Evolutionary conservation across 1,140 invertebrate species (phyloP), one percentile per base, ranked within the genome.

Genomic region (Halictus rubicundus): DNA sequence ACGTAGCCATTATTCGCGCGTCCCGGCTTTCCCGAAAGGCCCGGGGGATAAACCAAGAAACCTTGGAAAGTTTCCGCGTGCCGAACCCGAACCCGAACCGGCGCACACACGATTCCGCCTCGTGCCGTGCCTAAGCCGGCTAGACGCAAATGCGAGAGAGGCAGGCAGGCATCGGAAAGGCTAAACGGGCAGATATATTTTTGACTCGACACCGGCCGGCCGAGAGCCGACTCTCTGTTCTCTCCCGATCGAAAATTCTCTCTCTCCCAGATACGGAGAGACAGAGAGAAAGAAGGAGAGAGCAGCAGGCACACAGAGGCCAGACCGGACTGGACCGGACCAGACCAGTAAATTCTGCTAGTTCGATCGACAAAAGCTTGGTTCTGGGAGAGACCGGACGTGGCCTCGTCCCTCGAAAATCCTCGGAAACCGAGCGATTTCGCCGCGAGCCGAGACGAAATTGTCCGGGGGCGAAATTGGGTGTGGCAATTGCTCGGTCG

Each of bases 401-500:
- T 12, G 42, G 10, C 0, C 37, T 19, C 10, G 23, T 65, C 19
- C 12, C 0, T 32, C 7, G 1, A 21, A 6, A 16, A 61, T 63
- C 14, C 0, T 5, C 7, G 23, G 39, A 32, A 52, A 77, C 69
- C 19, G 42, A 46, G 9, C 14, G 7, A 21, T 25, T 37, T 70
- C 6, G 1, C 54, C 54, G 54, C 6, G 21, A 57, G 4, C n/a
- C 1, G 1, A 27, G 12, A 4, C 25, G n/a, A n/a, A n/a, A n/a
- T n/a, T n/a, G 42, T 39, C 14, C 52, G 12, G 19, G 16, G 12
- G 39, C 3, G 64, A 37, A 23, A 21, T 46, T 37, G 79, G 79
- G 79, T 81, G 79, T 81, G 79, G 79, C 74, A 49, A 59, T 81
- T 60, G 32, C 32, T 70, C 77, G n/a, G 19, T 19, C 10, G 49